These are phyloP conservation scores for Macaria notata DNA, from an alignment of 2,888 invertebrate species.

Conservation along the genomic window DNA sequence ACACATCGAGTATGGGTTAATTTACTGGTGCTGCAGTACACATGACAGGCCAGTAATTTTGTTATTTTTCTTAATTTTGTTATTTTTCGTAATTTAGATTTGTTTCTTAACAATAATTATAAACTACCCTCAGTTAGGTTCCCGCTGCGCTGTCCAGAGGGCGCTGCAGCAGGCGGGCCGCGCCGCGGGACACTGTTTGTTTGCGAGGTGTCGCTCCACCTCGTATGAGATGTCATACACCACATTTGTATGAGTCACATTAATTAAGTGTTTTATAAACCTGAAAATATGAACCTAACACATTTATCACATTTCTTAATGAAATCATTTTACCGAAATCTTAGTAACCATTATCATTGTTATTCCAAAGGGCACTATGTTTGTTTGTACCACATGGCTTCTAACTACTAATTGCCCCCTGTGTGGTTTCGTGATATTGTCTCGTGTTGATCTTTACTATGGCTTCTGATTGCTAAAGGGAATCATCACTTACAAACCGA, in stretches of 20 bases:
- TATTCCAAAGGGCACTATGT: constrained; percentile 24
- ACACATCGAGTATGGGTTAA: no score
- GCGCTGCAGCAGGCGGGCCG: constrained; percentile 39
- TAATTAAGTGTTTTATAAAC: no score
- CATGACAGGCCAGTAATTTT: no score
- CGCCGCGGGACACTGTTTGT: constrained; percentile 27
- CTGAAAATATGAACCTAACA: no score
- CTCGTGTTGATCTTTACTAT: constrained; percentile 29
- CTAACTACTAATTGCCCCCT: constrained; percentile 25
- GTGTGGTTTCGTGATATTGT: constrained; percentile 34
- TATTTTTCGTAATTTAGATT: no score
- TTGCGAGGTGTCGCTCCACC: constrained; percentile 22
- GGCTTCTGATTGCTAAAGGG: constrained; percentile 13
- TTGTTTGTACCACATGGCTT: constrained; percentile 32
- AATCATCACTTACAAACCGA: background rate
- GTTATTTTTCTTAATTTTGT: no score
- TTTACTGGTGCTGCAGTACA: no score
- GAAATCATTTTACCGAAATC: no score
- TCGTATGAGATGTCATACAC: constrained; percentile 8
- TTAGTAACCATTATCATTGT: background rate
- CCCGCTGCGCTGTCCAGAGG: constrained; percentile 34
- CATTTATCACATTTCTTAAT: no score
- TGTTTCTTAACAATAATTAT: no score
- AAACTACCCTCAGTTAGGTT: background rate
- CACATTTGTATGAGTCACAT: constrained; percentile 2